Base-by-base conservation (phyloP, 2,113 vertebrate species). In the Octodon degus region DNA sequence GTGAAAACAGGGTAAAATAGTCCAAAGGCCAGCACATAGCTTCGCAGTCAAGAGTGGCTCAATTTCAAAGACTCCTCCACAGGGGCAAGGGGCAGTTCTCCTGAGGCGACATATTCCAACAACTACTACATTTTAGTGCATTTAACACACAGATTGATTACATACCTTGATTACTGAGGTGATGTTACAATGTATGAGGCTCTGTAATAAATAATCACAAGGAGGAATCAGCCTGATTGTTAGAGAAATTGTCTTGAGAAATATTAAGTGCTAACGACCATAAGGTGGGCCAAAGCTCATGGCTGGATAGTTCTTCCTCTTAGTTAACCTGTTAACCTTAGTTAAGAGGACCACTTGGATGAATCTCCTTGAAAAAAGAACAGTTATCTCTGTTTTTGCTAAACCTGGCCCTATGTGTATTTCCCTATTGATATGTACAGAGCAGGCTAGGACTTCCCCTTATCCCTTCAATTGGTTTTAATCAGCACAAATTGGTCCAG, bases 141-240 rank as follows among this genome's bases (percentile, higher is more conserved):
- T 1, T 82, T 34, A 50, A 13, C 43, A 67, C 81, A 19, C 0
- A 3, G 9, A 19, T 16, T 19, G 43, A 79, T 14, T 34, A 97
- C 98, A 53, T 98, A 99, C 99, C 99, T 99, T 99, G 74, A 97
- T 97, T 90, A 99, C 95, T 12, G 99, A 99, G 97, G 98, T 98
- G 74, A 99, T 93, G 68, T 99, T 99, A 97, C 99, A 99, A 72
- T 98, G 99, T 93, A 99, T 95, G 30, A 99, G 89, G 43, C 93
- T 98, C 99, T 99, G 95, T 22, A 95, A 95, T 40, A 96, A 96
- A 95, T 19, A 98, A 98, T 7, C 82, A 96, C 91, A 96, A 1
- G 12, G 67, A 88, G 1, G 0, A 55, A 55, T 97, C 62, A 97
- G 74, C 32, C 7, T 0, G 8, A 34, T 72, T 11, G 34, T 63